Conservation (phyloP, 2,797 vertebrate genomes). For the Botia almorhae region DNA sequence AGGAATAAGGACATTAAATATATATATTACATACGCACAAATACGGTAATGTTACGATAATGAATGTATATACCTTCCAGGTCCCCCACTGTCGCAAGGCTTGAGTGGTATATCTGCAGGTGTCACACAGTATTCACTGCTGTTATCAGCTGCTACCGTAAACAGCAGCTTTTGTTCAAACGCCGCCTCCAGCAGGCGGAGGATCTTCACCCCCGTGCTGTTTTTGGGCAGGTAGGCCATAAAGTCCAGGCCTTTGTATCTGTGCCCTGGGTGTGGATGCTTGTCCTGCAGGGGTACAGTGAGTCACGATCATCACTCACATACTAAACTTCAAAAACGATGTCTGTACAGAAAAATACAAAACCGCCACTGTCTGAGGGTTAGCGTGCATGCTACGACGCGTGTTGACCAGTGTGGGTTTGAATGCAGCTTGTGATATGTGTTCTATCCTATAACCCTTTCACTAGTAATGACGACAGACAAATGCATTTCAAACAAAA, state of each 20-base stretch:
- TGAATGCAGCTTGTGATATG: too few relatives aligned
- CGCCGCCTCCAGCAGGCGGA: slow-evolving; percentile 65
- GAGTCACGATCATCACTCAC: slow-evolving; percentile 1
- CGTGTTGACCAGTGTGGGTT: too few relatives aligned
- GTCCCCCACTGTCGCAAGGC: slow-evolving; percentile 56
- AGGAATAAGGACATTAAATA: too few relatives aligned
- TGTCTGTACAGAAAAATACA: not conserved
- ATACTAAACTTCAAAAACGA: not conserved
- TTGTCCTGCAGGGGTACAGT: slow-evolving; percentile 59
- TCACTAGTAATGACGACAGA: not conserved
- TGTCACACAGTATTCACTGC: slow-evolving; percentile 61
- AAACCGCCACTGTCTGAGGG: too few relatives aligned
- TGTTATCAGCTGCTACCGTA: slow-evolving; percentile 60
- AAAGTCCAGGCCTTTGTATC: slow-evolving; percentile 58
- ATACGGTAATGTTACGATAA: too few relatives aligned
- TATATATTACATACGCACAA: too few relatives aligned
- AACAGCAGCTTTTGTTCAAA: slow-evolving; percentile 70
- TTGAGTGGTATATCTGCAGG: slow-evolving; percentile 68
- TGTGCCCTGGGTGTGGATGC: slow-evolving; percentile 71
- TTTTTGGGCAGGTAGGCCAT: slow-evolving; percentile 70
- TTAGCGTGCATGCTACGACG: too few relatives aligned
- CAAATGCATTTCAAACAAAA: not conserved
- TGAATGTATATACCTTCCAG: slow-evolving; percentile 57
- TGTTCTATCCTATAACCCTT: too few relatives aligned
- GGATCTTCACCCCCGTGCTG: slow-evolving; percentile 61